phyloP scores from a whole-genome alignment of 2,113 vertebrate genomes.

The Leptobrachium ailaonicum region DNA sequence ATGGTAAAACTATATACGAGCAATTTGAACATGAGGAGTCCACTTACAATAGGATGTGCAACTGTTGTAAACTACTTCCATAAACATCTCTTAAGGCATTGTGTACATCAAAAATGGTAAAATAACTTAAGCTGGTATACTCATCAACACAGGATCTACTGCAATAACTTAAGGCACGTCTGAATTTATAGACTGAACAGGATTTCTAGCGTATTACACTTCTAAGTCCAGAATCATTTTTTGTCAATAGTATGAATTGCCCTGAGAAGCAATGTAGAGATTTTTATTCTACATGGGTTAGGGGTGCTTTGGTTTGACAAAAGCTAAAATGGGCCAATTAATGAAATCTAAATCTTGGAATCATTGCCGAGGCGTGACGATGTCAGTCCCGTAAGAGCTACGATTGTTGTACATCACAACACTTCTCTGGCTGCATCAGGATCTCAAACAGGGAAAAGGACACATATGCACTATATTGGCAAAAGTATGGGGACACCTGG shows the following conservation, averaged over 20 bases:
- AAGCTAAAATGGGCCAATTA: no score
- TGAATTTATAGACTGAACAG: background rate
- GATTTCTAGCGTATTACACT: background rate
- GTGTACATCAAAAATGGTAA: background rate
- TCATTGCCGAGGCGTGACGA: no score
- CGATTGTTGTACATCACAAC: no score
- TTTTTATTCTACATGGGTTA: background rate
- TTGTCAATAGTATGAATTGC: background rate
- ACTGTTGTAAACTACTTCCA: background rate
- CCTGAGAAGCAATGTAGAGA: slow-evolving; percentile 14
- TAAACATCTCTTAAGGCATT: background rate
- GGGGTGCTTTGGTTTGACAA: background rate
- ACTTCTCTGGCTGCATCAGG: no score
- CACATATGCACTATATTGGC: no score
- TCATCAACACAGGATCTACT: slow-evolving; percentile 8
- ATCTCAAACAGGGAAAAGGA: no score
- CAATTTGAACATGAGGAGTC: background rate
- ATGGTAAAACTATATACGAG: no score
- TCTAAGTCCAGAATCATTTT: background rate
- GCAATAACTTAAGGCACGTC: slow-evolving; percentile 13
- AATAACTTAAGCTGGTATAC: background rate
- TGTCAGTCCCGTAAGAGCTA: no score
- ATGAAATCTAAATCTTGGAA: no score
- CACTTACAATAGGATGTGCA: background rate
- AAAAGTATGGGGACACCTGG: no score